phyloP scores from a whole-genome alignment of 2,888 invertebrate genomes.

The Drosophila helvetica region DNA sequence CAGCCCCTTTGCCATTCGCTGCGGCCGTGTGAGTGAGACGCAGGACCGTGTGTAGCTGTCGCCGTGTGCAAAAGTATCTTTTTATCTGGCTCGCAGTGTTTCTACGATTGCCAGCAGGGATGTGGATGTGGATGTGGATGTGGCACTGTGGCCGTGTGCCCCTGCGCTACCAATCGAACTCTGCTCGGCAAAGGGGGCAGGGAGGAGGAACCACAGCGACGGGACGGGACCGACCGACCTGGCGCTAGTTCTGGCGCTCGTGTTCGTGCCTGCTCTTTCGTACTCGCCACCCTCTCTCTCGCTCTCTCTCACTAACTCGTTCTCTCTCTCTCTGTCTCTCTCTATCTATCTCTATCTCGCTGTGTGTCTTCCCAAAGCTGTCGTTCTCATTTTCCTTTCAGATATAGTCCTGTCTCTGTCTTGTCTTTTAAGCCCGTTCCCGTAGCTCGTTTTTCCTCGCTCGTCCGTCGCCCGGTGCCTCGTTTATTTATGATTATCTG shows the following conservation, averaged over 20 bases:
- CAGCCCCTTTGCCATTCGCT: constrained; percentile 23
- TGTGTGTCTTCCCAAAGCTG: constrained; percentile 12
- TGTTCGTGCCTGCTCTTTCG: constrained; percentile 58
- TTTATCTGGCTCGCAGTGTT: constrained; percentile 71
- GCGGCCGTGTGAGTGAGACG: constrained; percentile 40
- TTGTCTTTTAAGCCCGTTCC: constrained; percentile 35
- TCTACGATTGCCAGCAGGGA: constrained; percentile 67
- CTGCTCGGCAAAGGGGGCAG: constrained; percentile 41
- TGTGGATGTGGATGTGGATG: constrained; percentile 7
- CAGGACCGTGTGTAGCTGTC: constrained; percentile 42
- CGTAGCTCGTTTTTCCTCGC: constrained; percentile 46
- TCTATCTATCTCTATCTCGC: neutral
- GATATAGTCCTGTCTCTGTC: constrained; percentile 38
- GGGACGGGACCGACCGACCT: constrained; percentile 18
- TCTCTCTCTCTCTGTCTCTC: neutral
- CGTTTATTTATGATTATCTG: constrained; percentile 81
- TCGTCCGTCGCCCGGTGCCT: constrained; percentile 53
- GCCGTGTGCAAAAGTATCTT: constrained; percentile 72
- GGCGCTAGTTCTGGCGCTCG: constrained; percentile 60
- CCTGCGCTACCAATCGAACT: constrained; percentile 52
- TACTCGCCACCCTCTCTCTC: neutral
- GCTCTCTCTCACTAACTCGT: neutral
- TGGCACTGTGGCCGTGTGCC: constrained; percentile 37
- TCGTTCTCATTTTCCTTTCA: constrained; percentile 6
- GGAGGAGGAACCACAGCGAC: neutral